Evolutionary conservation across 2,888 invertebrate species (phyloP), one percentile per base, ranked within the genome.

Genomic region (Polietes domitor): DNA sequence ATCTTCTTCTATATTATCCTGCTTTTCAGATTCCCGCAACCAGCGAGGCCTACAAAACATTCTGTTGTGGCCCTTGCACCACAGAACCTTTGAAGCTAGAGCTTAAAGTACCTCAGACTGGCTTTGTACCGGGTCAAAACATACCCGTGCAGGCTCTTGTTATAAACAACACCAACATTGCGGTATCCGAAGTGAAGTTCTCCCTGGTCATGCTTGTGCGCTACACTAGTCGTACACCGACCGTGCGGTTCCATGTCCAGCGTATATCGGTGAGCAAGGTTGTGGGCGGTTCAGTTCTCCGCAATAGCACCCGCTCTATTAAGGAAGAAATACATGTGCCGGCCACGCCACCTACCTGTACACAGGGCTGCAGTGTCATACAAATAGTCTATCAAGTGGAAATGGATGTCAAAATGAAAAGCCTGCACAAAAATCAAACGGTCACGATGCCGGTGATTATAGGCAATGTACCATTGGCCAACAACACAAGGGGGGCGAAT

Each of bases 161-260:
- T 2, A 94, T 94, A 81, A 95, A 95, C 90, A 92, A 93, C 55
- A 94, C 94, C 24, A 93, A 79, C n/a, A 87, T 89, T 12, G 86
- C 88, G 3, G 88, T 91, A 0, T 88, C 89, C 0, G 88, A 88
- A 32, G 79, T 91, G n/a, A 74, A 85, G 0, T 87, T 91, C 17
- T 83, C 88, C 0, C 79, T 91, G 2, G 86, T 90, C 7, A 91
- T 91, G 88, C 80, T 90, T 15, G 88, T 91, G 0, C 88, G 90
- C 2, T 90, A 90, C 17, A 88, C 86, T 15, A 89, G 90, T 58
- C 77, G 87, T 0, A 83, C 77, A 0, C 88, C 88, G 0, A 26
- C 55, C 1, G n/a, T n/a, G n/a, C 86, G 85, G 5, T 86, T 87
- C 4, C 87, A 88, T 0, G 88, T 89, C 3, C 89, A 91, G 78